Conservation (phyloP, 2,797 vertebrate species). For the Onychomys leucogaster region DNA sequence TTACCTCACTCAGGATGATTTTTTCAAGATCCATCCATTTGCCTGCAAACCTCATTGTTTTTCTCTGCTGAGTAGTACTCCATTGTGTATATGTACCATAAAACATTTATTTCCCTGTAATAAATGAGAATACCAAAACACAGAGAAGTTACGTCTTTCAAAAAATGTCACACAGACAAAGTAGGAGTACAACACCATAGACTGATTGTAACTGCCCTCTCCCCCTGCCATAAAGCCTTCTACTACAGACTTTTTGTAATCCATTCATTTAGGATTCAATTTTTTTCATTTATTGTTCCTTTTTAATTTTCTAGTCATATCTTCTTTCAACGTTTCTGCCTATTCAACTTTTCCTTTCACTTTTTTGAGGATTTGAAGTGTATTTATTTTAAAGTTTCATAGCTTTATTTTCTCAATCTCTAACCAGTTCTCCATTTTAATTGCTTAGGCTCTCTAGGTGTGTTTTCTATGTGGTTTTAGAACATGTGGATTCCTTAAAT, state of each 20-base stretch:
- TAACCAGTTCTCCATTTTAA: not conserved
- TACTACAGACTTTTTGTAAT: not conserved
- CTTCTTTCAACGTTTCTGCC: not conserved
- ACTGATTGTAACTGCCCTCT: not conserved
- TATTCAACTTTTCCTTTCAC: not conserved
- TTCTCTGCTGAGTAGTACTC: no score
- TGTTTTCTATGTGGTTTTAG: not conserved
- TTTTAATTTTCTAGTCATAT: not conserved
- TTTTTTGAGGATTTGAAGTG: not conserved
- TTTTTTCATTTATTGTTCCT: not conserved
- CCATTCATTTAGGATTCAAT: not conserved
- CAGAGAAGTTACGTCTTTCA: not conserved
- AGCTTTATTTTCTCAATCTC: not conserved
- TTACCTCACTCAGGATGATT: no score
- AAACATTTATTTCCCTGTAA: constrained; percentile 11
- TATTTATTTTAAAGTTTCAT: not conserved
- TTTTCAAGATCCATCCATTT: no score
- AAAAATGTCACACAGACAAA: not conserved
- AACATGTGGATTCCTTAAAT: not conserved
- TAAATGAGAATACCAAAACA: not conserved
- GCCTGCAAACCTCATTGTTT: no score
- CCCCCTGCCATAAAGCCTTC: not conserved
- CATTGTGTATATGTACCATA: no score
- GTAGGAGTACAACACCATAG: not conserved
- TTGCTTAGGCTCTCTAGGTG: not conserved